Percentiles rank a stretch among this genome's conserved stretches.
Conservation (phyloP, 2,113 vertebrate genomes). For the Mirounga angustirostris region DNA sequence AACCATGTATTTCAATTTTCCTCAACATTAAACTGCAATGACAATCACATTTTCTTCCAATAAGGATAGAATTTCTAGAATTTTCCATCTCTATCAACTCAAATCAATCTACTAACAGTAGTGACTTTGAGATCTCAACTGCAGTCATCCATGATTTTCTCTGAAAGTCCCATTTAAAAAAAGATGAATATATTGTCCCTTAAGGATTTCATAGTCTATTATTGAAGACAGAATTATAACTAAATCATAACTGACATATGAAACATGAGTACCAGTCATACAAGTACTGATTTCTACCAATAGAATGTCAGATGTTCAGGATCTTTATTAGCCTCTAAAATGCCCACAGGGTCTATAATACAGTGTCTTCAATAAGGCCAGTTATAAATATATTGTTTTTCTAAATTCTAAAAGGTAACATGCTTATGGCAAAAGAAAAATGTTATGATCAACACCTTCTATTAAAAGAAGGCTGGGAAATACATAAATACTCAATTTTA, state of each 20-base stretch:
- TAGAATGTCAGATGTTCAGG: not conserved
- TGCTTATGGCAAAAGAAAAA: not conserved
- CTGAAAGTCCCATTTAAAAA: not conserved
- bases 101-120: not conserved
- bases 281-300: not conserved
- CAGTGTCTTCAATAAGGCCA: not conserved
- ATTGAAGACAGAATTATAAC: not conserved
- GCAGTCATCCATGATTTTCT: not conserved
- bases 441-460: not conserved
- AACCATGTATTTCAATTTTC: not conserved
- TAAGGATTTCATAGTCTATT: not conserved
- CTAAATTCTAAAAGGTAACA: not conserved
- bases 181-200: not conserved
- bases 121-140: not conserved
- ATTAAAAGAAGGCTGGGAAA: not conserved
- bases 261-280: not conserved
- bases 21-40: slow-evolving; percentile 7
- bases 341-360: not conserved
- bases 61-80: not conserved
- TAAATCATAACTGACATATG: not conserved
- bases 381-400: not conserved
- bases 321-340: not conserved
- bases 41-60: not conserved
- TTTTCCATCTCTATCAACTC: not conserved
- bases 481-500: not conserved